These are phyloP conservation scores for Rhipidura dahli DNA, from an alignment of 2,113 vertebrate species.

Conservation along the genomic window DNA sequence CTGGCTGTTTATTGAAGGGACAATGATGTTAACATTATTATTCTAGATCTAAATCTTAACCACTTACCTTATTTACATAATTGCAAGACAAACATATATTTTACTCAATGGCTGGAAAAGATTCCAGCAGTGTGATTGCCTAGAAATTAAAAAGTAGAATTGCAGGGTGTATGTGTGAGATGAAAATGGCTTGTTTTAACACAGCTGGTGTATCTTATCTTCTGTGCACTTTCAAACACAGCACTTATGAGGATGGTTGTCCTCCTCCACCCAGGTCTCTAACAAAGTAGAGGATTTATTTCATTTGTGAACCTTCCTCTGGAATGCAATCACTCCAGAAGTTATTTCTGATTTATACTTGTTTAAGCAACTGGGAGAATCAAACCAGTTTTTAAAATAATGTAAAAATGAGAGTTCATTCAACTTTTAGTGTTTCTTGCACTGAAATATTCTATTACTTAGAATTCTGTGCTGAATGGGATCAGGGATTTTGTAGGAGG, in stretches of 20 bases:
- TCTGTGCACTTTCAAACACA: neutral
- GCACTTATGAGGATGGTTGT: neutral
- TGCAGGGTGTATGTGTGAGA: conserved; percentile 10
- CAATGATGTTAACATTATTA: conserved; percentile 25
- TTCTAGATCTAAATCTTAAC: conserved; percentile 60
- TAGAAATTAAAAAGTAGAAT: conserved; percentile 55
- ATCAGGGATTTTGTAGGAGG: neutral
- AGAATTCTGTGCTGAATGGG: neutral
- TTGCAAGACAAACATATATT: conserved; percentile 56
- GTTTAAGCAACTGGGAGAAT: neutral
- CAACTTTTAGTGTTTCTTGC: neutral
- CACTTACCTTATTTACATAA: conserved; percentile 61
- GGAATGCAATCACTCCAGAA: neutral
- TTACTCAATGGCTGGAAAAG: conserved; percentile 48
- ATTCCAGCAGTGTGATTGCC: conserved; percentile 56
- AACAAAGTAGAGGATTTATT: neutral
- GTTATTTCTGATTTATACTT: neutral
- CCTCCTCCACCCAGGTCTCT: neutral
- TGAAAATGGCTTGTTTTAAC: conserved; percentile 39
- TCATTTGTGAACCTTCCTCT: neutral
- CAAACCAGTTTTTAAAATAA: neutral
- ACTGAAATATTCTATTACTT: neutral
- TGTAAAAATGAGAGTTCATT: neutral
- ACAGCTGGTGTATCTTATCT: conserved; percentile 23
- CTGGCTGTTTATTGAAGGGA: conserved; percentile 35